Conservation (phyloP, 53 echinoderm and acorn worm species). For the Zoroaster sp. region DNA sequence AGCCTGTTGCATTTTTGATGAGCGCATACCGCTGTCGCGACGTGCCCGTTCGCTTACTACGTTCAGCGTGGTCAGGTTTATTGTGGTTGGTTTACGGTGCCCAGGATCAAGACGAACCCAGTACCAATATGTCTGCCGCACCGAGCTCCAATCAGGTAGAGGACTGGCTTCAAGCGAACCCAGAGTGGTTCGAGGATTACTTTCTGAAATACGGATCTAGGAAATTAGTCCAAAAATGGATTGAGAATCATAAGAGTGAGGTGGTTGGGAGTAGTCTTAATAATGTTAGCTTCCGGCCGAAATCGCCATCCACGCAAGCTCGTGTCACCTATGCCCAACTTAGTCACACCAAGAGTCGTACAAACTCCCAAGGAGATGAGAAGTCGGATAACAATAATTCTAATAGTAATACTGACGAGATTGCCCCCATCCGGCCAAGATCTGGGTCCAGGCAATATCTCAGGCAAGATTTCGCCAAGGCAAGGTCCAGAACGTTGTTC, state of each 20-base stretch:
- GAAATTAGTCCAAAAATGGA: conserved; percentile 81
- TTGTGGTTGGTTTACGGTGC: conserved; percentile 40
- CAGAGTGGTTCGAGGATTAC: conserved; percentile 93
- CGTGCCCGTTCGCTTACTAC: conserved; percentile 47
- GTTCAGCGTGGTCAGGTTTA: conserved; percentile 46
- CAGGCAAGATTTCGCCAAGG: conserved; percentile 93
- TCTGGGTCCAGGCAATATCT: conserved; percentile 96
- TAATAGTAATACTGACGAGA: not conserved
- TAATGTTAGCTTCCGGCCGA: conserved; percentile 17
- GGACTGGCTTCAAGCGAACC: conserved; percentile 83
- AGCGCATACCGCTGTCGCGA: conserved; percentile 54
- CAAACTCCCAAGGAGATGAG: conserved; percentile 45
- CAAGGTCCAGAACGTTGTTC: conserved; percentile 88
- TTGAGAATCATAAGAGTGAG: conserved; percentile 64
- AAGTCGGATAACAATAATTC: conserved; percentile 38
- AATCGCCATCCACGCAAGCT: conserved; percentile 49
- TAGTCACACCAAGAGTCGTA: conserved; percentile 21
- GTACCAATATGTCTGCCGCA: not conserved
- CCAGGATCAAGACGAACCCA: not conserved
- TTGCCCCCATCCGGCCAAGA: conserved; percentile 73
- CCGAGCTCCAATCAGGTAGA: conserved; percentile 72
- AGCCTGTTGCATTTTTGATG: conserved; percentile 20
- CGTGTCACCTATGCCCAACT: conserved; percentile 52
- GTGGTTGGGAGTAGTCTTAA: conserved; percentile 23
- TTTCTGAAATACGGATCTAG: conserved; percentile 73